Conservation (phyloP, 2,797 vertebrate species). For the Dermochelys coriacea region DNA sequence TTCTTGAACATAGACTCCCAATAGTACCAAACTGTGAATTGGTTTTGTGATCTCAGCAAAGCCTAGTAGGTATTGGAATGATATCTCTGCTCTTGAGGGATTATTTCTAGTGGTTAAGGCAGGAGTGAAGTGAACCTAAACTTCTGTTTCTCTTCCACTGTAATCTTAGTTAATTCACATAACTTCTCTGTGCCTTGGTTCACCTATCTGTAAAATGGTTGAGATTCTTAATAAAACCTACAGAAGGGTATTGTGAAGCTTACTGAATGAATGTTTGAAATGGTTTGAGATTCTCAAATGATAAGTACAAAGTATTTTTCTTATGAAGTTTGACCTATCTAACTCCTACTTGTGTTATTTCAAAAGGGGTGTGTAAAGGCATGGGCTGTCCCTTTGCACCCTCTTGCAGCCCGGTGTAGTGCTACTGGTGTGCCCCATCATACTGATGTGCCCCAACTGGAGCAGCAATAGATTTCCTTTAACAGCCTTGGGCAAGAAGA, state of each 20-base stretch:
- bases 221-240: background rate
- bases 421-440: background rate
- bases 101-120: background rate
- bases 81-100: background rate
- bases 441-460: background rate
- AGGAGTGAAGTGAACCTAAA: background rate
- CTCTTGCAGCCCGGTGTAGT: background rate
- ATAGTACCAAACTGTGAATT: background rate
- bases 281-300: background rate
- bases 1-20: background rate
- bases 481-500: background rate
- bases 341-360: background rate
- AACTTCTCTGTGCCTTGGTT: fast-evolving
- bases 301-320: background rate
- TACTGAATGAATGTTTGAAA: background rate
- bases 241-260: background rate
- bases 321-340: background rate
- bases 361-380: background rate
- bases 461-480: background rate
- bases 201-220: background rate
- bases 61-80: background rate
- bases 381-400: background rate
- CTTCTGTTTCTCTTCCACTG: background rate
- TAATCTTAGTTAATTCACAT: background rate
- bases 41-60: background rate